Conservation (phyloP, 2,113 vertebrate species). For the Mormoops blainvillei region DNA sequence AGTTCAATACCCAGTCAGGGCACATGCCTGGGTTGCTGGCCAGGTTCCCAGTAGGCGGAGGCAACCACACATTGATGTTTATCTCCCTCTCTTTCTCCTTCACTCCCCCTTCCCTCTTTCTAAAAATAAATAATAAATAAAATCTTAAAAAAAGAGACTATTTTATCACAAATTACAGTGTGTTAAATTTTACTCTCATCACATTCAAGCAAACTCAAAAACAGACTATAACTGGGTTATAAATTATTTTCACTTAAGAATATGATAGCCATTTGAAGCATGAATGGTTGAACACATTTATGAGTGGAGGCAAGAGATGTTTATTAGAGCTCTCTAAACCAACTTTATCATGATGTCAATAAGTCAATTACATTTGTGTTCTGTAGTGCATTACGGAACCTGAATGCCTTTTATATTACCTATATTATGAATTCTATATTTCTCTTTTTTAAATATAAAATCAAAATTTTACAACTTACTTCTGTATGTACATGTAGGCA, state of each 20-base stretch:
- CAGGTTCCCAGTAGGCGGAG: no score
- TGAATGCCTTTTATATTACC: slow-evolving; percentile 23
- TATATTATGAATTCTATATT: background rate
- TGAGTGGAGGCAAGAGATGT: slow-evolving; percentile 48
- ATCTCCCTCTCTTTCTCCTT: no score
- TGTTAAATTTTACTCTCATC: background rate
- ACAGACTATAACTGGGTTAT: slow-evolving; percentile 37
- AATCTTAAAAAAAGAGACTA: no score
- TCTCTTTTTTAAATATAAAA: background rate
- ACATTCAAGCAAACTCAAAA: slow-evolving; percentile 18
- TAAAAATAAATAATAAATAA: no score
- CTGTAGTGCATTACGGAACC: background rate
- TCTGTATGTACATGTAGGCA: background rate
- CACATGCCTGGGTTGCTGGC: no score
- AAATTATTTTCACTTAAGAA: slow-evolving; percentile 57
- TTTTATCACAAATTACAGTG: background rate
- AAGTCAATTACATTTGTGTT: slow-evolving; percentile 34
- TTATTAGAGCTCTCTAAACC: slow-evolving; percentile 53
- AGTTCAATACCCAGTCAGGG: no score
- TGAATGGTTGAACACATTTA: slow-evolving; percentile 46
- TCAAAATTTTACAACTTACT: background rate
- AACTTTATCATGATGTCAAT: slow-evolving; percentile 62
- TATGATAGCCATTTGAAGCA: slow-evolving; percentile 57
- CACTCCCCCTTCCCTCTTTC: no score
- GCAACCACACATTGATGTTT: no score